A percentile compares a stretch with the other conserved stretches of the same genome.
Conservation (phyloP, 2,113 vertebrate genomes). For the Archocentrus centrarchus region DNA sequence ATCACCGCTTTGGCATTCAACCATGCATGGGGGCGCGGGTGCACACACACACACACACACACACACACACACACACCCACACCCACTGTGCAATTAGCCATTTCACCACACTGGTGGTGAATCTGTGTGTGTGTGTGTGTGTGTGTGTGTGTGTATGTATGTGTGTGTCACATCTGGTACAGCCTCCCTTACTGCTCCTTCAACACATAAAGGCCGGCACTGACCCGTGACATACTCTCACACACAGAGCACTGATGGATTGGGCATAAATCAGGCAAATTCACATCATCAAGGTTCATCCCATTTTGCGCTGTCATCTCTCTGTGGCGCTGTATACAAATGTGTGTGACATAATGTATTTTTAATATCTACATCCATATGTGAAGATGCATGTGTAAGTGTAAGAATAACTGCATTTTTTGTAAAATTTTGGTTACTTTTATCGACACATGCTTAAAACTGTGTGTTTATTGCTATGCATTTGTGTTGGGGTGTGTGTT, state of each 20-base stretch:
- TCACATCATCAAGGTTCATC: slow-evolving; percentile 60
- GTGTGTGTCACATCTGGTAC: slow-evolving; percentile 73
- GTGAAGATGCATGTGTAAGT: slow-evolving; percentile 1
- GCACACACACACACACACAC: not conserved
- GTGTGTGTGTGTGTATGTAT: slow-evolving; percentile 45
- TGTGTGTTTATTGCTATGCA: not conserved
- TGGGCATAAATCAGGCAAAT: slow-evolving; percentile 70
- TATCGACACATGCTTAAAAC: slow-evolving; percentile 7
- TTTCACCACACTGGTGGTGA: no score
- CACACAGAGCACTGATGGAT: slow-evolving; percentile 56
- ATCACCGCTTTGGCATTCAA: slow-evolving; percentile 61
- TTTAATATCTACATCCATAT: not conserved
- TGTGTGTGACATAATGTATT: not conserved
- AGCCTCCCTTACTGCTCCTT: slow-evolving; percentile 70
- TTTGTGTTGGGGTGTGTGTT: slow-evolving; percentile 32
- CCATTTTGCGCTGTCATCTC: slow-evolving; percentile 28
- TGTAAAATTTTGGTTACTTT: slow-evolving; percentile 35
- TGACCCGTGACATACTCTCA: slow-evolving; percentile 64
- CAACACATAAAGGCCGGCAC: slow-evolving; percentile 72
- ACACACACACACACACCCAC: not conserved
- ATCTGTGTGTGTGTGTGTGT: slow-evolving; percentile 48
- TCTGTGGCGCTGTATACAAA: not conserved
- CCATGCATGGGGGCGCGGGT: slow-evolving; percentile 15
- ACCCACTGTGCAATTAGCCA: not conserved
- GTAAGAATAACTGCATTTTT: slow-evolving; percentile 13